Evolutionary conservation across 2,797 vertebrate genomes (phyloP).

Genomic region (Hirundo rustica): DNA sequence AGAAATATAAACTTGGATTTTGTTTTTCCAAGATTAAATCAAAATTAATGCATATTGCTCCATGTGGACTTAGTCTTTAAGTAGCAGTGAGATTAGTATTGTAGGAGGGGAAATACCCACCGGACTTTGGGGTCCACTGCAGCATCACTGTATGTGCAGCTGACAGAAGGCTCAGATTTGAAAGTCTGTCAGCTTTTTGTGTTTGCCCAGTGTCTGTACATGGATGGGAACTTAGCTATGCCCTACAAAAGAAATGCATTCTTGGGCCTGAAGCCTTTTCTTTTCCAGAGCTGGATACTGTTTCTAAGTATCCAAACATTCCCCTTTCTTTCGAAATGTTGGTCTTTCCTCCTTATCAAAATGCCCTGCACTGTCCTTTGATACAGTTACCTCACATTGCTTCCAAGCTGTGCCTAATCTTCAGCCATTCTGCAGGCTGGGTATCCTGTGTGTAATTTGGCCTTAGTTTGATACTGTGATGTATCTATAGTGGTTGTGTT

Average conservation of each 20-base stretch:
- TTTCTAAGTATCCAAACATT: background rate
- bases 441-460: too few relatives aligned
- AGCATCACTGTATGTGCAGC: background rate
- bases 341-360: background rate
- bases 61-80: background rate
- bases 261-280: background rate
- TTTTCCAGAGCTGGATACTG: background rate
- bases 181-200: background rate
- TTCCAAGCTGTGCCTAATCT: background rate
- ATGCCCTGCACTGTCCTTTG: background rate
- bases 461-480: background rate
- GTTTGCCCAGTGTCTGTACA: background rate
- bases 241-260: background rate
- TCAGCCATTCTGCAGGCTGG: background rate
- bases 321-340: background rate
- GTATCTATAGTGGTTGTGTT: background rate
- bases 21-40: background rate
- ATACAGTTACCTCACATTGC: rapidly evolving
- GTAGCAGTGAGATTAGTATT: background rate
- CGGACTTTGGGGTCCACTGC: background rate
- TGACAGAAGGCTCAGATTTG: background rate
- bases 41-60: background rate
- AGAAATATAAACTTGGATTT: background rate
- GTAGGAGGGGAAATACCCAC: background rate
- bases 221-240: background rate